Evolutionary conservation across 2,888 invertebrate species (phyloP).

Genomic region (Melangyna quadrimaculata): DNA sequence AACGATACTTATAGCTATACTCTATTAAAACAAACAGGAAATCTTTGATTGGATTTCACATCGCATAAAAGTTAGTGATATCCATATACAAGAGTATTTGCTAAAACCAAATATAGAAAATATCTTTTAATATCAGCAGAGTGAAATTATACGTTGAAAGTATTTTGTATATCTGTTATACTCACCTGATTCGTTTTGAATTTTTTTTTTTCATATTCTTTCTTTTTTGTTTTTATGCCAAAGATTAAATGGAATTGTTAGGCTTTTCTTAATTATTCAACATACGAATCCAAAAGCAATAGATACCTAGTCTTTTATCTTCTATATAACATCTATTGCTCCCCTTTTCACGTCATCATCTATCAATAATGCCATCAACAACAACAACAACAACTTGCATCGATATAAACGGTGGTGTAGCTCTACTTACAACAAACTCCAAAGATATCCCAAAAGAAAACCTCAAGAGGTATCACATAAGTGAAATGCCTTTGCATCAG

Average conservation of each 20-base stretch:
- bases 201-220: background rate
- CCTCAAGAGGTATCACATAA: slow-evolving; percentile 44
- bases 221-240: background rate
- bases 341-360: background rate
- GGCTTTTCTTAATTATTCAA: slow-evolving; percentile 2
- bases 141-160: slow-evolving; percentile 55
- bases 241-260: slow-evolving; percentile 6
- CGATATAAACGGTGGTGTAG: slow-evolving; percentile 54
- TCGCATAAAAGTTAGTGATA: slow-evolving; percentile 20
- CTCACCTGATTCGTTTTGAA: background rate
- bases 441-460: slow-evolving; percentile 57
- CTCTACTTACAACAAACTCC: slow-evolving; percentile 54
- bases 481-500: slow-evolving; percentile 63
- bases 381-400: slow-evolving; percentile 50
- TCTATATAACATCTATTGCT: background rate
- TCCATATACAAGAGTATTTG: background rate
- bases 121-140: slow-evolving; percentile 2
- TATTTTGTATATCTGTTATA: background rate
- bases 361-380: slow-evolving; percentile 47
- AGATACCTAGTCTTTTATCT: slow-evolving; percentile 20
- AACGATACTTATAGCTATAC: background rate
- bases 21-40: slow-evolving; percentile 47
- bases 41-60: slow-evolving; percentile 52
- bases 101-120: background rate
- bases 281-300: slow-evolving; percentile 17